A percentile compares a stretch with the other conserved stretches of the same genome.
Evolutionary conservation across 2,113 vertebrate genomes (phyloP).

Genomic region (Ibidorhyncha struthersii): DNA sequence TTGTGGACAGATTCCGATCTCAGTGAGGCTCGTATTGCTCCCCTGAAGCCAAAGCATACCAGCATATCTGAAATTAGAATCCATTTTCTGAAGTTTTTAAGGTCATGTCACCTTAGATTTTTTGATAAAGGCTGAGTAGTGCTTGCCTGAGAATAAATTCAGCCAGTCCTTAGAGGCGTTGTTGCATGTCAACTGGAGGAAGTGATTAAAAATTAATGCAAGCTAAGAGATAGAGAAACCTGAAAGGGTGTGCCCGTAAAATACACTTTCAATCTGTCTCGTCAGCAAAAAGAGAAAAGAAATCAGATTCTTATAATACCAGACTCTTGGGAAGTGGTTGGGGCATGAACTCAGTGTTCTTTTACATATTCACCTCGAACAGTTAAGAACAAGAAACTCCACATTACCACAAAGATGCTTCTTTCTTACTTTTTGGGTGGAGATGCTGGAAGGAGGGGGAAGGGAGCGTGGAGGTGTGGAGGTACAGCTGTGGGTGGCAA

Average conservation of each 20-base stretch:
- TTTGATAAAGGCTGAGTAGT: not conserved
- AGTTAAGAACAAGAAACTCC: not conserved
- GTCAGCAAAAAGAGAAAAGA: conserved; percentile 73
- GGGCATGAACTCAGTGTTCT: conserved; percentile 35
- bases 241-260: conserved; percentile 83
- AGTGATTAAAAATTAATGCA: conserved; percentile 88
- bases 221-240: conserved; percentile 84
- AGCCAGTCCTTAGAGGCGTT: not conserved
- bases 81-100: conserved; percentile 19
- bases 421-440: not conserved
- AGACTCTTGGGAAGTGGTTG: conserved; percentile 58
- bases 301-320: conserved; percentile 53
- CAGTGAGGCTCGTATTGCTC: not conserved
- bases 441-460: not conserved
- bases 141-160: not conserved
- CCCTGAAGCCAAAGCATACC: not conserved
- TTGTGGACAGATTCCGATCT: not conserved
- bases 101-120: conserved; percentile 49
- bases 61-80: not conserved
- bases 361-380: not conserved
- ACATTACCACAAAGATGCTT: not conserved
- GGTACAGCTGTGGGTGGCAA: conserved; percentile 26
- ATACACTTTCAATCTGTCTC: conserved; percentile 77
- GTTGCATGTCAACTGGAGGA: conserved; percentile 78
- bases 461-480: not conserved